phyloP scores from a whole-genome alignment of 2,113 vertebrate species.

The Kryptolebias marmoratus region DNA sequence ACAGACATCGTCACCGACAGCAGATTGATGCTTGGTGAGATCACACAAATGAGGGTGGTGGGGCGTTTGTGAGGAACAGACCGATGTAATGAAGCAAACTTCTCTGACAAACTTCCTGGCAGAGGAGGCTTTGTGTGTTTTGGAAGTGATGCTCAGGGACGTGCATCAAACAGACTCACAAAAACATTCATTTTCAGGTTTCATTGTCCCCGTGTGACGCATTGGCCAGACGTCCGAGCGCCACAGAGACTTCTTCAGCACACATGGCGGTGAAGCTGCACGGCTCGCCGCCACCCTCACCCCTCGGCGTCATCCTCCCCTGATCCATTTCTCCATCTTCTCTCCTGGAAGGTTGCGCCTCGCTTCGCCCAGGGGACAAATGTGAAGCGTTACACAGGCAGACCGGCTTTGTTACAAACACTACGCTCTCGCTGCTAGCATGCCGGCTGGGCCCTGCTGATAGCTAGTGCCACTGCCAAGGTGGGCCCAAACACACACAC shows the following conservation, averaged over 20 bases:
- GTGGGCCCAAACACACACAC: conserved; percentile 45
- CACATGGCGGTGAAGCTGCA: conserved; percentile 54
- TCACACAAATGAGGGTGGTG: conserved; percentile 72
- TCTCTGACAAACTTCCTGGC: conserved; percentile 47
- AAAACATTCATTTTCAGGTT: background rate
- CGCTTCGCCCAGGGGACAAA: conserved; percentile 61
- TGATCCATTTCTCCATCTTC: conserved; percentile 6
- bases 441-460: conserved; percentile 71
- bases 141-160: background rate
- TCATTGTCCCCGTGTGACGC: conserved; percentile 23
- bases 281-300: conserved; percentile 18
- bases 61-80: conserved; percentile 44
- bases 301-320: conserved; percentile 1
- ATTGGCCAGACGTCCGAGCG: conserved; percentile 45
- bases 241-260: conserved; percentile 36
- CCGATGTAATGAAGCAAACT: conserved; percentile 49
- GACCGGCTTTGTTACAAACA: conserved; percentile 64
- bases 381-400: conserved; percentile 59
- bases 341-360: conserved; percentile 70
- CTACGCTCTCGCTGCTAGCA: conserved; percentile 60
- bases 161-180: background rate
- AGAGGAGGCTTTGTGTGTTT: conserved; percentile 1
- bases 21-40: conserved; percentile 74
- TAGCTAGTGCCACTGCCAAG: conserved; percentile 66
- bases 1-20: conserved; percentile 59